Conservation (phyloP, 2,888 invertebrate species). For the Eristalinus aeneus region DNA sequence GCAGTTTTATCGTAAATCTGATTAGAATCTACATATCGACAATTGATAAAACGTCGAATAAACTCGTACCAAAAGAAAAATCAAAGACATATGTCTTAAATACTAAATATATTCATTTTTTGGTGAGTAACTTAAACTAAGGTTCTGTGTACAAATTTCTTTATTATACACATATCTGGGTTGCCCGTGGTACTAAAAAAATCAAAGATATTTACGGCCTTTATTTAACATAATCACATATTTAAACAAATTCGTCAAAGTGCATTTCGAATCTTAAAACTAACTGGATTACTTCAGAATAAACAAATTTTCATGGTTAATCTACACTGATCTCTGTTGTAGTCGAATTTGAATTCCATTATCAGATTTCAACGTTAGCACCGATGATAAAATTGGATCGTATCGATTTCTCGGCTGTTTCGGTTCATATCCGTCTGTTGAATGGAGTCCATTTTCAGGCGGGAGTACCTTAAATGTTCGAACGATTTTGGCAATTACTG, state of each 20-base stretch:
- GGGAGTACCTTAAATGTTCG: slow-evolving; percentile 81
- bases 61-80: no score
- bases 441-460: slow-evolving; percentile 75
- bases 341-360: slow-evolving; percentile 81
- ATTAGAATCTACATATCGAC: no score
- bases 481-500: slow-evolving; percentile 81
- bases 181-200: no score
- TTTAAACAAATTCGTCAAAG: not conserved
- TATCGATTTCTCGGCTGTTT: slow-evolving; percentile 75
- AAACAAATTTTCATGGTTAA: not conserved
- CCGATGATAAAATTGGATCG: slow-evolving; percentile 80
- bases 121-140: no score
- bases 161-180: no score
- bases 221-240: not conserved
- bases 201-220: no score
- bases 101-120: no score
- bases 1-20: no score
- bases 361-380: slow-evolving; percentile 81
- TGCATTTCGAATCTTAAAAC: not conserved
- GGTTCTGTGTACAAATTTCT: no score
- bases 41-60: no score
- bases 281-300: not conserved
- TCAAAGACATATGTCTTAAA: no score
- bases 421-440: slow-evolving; percentile 74
- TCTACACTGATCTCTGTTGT: slow-evolving; percentile 73